Base-by-base conservation (phyloP, 2,113 vertebrate species). In the Ciconia stormi region DNA sequence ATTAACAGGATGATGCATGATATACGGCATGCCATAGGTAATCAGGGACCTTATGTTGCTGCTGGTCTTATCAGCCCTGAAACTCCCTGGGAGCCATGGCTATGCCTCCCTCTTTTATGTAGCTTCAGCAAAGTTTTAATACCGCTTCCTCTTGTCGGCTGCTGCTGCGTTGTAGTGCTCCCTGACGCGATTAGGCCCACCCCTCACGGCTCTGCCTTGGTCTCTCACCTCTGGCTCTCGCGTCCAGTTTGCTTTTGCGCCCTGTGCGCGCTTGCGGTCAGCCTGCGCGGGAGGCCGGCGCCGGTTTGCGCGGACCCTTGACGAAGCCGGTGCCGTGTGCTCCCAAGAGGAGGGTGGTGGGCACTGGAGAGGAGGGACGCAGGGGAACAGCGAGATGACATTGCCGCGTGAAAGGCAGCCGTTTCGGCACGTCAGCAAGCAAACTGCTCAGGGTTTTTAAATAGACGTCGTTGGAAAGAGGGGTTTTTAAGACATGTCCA, bases 181-280 rank as follows among this genome's bases (percentile, higher is more conserved):
- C 59, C 59, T 17, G 42, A 0, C 3, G 40, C 1, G 26, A 2
- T 30, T 25, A 59, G 82, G 17, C 11, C 30, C 27, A 0, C 20
- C 1, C 26, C 0, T 13, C 0, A 8, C 2, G 53, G 11, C 29
- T 13, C 1, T 16, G 32, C 44, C 69, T 1, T 16, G 38, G 20
- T 16, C 30, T 65, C 7, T 46, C 10, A 16, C 55, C 16, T 0
- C 56, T n/a, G 32, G 19, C 26, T 42, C 16, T n/a, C 2, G 52
- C 1, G 1, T 9, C 50, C 6, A 1, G 0, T 7, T n/a, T 2
- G 4, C 20, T 47, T 5, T 1, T 0, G 1, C 4, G 1, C 12
- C 12, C 40, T 0, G 20, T 13, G 79, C 7, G 26, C 14, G 0
- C 4, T 2, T 5, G 63, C 44, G 8, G 1, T 1, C 0, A 1